Conservation (phyloP, 2,797 vertebrate genomes). For the Melopsittacus undulatus region DNA sequence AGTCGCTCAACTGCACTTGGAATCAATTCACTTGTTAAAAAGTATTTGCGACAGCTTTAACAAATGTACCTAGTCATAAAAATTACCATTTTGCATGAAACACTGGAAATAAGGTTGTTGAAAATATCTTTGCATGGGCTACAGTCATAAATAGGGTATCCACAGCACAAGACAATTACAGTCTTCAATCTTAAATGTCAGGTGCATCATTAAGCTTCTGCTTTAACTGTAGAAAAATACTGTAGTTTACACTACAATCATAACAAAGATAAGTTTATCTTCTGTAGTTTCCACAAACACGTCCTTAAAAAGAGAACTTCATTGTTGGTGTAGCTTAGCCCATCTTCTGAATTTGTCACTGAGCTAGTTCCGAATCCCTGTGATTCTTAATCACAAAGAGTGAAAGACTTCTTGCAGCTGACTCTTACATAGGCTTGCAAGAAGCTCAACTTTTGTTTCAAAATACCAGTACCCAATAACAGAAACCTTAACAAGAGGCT, state of each 20-base stretch:
- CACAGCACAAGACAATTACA: neutral
- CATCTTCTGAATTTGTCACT: neutral
- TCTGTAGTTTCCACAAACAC: neutral
- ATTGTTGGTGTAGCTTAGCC: neutral
- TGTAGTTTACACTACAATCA: neutral
- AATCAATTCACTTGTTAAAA: slow-evolving; percentile 46
- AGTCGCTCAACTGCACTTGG: slow-evolving; percentile 44
- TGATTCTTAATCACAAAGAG: neutral
- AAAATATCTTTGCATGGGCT: slow-evolving; percentile 46
- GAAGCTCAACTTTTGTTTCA: neutral
- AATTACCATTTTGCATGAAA: slow-evolving; percentile 32
- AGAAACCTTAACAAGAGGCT: neutral
- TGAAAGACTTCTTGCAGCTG: neutral
- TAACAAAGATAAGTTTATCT: neutral
- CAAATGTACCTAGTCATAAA: slow-evolving; percentile 33
- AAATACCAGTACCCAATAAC: neutral
- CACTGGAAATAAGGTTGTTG: neutral
- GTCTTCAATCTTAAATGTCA: neutral
- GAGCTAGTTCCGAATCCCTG: neutral
- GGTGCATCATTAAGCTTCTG: neutral
- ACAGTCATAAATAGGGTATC: slow-evolving; percentile 18
- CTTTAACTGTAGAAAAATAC: neutral
- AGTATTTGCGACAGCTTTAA: slow-evolving; percentile 27
- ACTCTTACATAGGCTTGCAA: neutral
- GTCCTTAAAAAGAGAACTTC: neutral